These are phyloP conservation scores for Prosopocoilus inquinatus DNA, from an alignment of 2,888 invertebrate species.

Conservation along the genomic window DNA sequence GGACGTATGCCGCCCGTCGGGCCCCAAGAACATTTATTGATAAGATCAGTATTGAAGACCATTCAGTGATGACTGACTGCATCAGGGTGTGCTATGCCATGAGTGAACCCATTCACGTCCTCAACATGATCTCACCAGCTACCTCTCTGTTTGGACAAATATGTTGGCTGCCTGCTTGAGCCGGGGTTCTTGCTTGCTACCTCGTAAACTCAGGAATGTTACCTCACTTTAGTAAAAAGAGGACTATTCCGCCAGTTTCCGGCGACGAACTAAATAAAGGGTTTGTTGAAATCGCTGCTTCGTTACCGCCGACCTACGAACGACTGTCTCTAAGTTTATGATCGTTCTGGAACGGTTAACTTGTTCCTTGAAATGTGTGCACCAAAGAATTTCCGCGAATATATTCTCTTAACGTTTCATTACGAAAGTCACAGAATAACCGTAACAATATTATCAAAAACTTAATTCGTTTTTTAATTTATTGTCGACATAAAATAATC, in stretches of 20 bases:
- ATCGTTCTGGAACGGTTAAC: too few species aligned
- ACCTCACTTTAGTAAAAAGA: conserved; percentile 2
- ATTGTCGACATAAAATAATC: too few species aligned
- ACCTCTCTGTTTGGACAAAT: too few species aligned
- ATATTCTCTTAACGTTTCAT: too few species aligned
- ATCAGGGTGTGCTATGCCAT: background rate
- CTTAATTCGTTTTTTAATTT: too few species aligned
- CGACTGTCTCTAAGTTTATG: too few species aligned
- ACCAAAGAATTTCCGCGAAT: too few species aligned
- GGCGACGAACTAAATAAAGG: conserved; percentile 18
- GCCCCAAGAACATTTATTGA: conserved; percentile 32
- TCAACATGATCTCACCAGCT: background rate
- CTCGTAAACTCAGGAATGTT: conserved; percentile 8
- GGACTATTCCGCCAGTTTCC: conserved; percentile 19
- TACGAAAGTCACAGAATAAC: too few species aligned
- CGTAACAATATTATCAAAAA: too few species aligned
- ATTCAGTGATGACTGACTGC: conserved; percentile 36
- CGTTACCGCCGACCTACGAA: background rate
- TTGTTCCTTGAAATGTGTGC: too few species aligned
- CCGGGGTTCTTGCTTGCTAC: background rate
- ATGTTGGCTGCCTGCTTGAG: too few species aligned
- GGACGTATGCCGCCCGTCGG: conserved; percentile 24
- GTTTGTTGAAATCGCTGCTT: conserved; percentile 14
- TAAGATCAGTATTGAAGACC: conserved; percentile 35
- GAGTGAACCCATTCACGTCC: conserved; percentile 2